Evolutionary conservation across 2,113 vertebrate species (phyloP).

Genomic region (Symphodus melops): DNA sequence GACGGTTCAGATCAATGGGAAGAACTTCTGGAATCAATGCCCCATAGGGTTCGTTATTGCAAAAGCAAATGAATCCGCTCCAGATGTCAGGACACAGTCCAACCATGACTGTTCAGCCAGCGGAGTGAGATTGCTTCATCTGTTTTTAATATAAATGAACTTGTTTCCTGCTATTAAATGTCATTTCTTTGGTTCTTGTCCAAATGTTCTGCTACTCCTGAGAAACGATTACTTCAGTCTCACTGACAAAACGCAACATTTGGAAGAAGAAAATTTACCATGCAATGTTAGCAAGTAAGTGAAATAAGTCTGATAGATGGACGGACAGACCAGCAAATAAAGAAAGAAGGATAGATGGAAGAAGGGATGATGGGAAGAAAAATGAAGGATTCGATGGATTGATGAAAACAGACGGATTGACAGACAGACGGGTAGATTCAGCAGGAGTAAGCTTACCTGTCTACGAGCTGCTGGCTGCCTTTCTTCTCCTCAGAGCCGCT

Average conservation of each 20-base stretch:
- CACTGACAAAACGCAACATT: too few relatives aligned
- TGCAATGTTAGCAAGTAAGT: too few relatives aligned
- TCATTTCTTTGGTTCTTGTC: background rate
- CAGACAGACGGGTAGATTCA: too few relatives aligned
- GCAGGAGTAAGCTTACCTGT: conserved; percentile 61
- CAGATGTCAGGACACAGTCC: background rate
- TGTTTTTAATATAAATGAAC: background rate
- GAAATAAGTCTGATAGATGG: too few relatives aligned
- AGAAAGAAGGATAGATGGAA: too few relatives aligned
- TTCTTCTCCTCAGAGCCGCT: conserved; percentile 41
- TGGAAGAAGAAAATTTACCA: too few relatives aligned
- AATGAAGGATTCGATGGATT: too few relatives aligned
- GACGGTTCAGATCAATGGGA: background rate
- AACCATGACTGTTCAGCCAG: background rate
- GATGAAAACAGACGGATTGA: too few relatives aligned
- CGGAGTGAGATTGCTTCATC: background rate
- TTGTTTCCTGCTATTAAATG: background rate
- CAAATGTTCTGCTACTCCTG: background rate
- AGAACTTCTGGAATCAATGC: background rate
- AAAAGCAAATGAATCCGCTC: background rate
- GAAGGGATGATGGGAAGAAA: too few relatives aligned
- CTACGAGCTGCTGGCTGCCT: conserved; percentile 29
- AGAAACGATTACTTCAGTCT: too few relatives aligned
- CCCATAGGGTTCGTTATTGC: background rate
- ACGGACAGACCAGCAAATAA: too few relatives aligned